Evolutionary conservation across 1,140 invertebrate species (phyloP).

Genomic region (Asobara japonica): DNA sequence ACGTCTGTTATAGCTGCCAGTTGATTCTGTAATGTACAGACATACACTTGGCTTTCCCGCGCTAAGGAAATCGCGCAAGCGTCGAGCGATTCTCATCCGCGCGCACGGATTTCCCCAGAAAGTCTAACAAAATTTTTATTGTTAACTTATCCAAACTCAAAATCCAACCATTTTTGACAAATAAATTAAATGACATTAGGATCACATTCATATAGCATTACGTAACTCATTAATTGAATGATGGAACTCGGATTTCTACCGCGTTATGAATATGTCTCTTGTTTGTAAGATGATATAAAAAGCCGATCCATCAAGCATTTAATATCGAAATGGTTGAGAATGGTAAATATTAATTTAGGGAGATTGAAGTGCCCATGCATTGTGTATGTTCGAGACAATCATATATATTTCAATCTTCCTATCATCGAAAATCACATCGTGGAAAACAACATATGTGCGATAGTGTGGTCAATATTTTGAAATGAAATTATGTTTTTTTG

Average conservation of each 20-base stretch:
- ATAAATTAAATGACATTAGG: neutral
- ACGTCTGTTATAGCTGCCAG: neutral
- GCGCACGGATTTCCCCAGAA: neutral
- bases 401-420: neutral
- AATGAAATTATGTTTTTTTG: too few relatives aligned
- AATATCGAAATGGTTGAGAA: neutral
- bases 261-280: neutral
- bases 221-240: neutral
- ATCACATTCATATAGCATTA: neutral
- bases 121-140: neutral
- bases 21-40: neutral
- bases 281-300: neutral
- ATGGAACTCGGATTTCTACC: neutral
- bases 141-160: neutral
- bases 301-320: neutral
- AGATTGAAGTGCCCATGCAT: neutral
- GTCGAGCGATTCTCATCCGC: neutral
- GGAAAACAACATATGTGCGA: neutral
- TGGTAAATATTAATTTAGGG: neutral
- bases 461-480: too few relatives aligned
- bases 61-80: slow-evolving; percentile 12
- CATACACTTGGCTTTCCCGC: neutral
- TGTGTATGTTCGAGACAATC: neutral
- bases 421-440: neutral
- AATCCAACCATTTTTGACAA: neutral